Base-by-base conservation (phyloP, 2,888 invertebrate species). In the Diplazon laetatorius region DNA sequence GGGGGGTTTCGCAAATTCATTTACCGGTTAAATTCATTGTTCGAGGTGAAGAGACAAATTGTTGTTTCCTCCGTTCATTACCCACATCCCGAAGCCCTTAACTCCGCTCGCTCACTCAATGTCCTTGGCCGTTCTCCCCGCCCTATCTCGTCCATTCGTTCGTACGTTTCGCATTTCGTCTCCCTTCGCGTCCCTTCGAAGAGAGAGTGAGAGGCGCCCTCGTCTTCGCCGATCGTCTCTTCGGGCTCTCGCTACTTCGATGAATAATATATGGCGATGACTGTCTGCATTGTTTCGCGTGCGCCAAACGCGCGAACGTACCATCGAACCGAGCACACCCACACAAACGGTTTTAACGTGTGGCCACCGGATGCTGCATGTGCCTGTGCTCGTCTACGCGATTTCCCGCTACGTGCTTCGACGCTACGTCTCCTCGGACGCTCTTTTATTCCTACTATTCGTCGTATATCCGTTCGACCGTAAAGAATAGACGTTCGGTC, bases 401-500 rank as follows among this genome's bases (percentile, higher is more conserved):
- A 88, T 89, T 89, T 89, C 89, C 89, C 89, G 89, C 88, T 89
- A 89, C 89, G 89, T 89, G 89, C 78, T 79, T 50, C 66, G 62
- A 44, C 76, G 35, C n/a, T n/a, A 68, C 78, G 55, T 50, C 76
- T 44, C n/a, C 57, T 65, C 46, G 35, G 39, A 42, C 42, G 14
- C 60, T 75, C 62, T 75, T 78, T 63, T 66, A 74, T 78, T 62
- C 66, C 20, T 37, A 57, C 52, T 65, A 60, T 75, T 66, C 75
- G 42, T 62, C 78, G 78, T 75, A 71, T 76, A 76, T 76, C 76
- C 78, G 75, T 50, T 75, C 22, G 20, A 16, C 46, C 66, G 48
- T 55, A 72, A 78, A 70, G 78, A 78, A 74, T 73, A 48, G 65
- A 50, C 65, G 30, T 18, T 39, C 37, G 14, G 6, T 59, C 25